A percentile compares a stretch with the other conserved stretches of the same genome.
phyloP scores from a whole-genome alignment of 2,888 invertebrate species.

The Notodonta ziczac region DNA sequence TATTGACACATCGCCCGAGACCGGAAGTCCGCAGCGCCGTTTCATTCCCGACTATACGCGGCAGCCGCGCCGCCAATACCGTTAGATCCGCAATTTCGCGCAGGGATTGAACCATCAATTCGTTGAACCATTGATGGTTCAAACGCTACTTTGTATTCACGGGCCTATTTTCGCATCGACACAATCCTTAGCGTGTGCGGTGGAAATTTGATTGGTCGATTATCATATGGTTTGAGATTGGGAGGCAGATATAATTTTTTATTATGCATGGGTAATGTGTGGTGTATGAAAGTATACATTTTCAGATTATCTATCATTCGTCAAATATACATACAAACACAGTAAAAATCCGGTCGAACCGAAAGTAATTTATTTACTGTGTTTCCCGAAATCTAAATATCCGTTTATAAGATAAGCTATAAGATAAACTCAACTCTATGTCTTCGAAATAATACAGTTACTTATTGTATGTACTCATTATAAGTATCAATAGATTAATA shows the following conservation, averaged over 20 bases:
- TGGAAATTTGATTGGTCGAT: constrained; percentile 22
- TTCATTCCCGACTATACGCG: constrained; percentile 31
- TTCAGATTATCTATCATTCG: no score
- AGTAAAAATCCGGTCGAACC: no score
- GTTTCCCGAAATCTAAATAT: no score
- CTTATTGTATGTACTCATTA: background rate
- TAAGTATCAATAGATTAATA: constrained; percentile 16
- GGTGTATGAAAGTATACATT: no score
- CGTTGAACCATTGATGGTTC: constrained; percentile 11
- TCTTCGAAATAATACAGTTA: no score
- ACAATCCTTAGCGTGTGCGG: constrained; percentile 16
- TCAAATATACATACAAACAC: no score
- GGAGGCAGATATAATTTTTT: background rate
- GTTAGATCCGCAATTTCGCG: constrained; percentile 32
- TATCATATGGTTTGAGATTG: constrained; percentile 8
- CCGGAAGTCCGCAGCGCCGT: constrained; percentile 44
- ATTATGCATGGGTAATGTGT: background rate
- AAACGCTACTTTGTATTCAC: constrained; percentile 23
- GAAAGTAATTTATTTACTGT: no score
- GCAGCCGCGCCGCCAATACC: constrained; percentile 16
- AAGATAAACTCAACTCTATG: no score
- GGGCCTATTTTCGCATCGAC: constrained; percentile 13
- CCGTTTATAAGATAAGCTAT: no score
- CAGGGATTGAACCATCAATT: constrained; percentile 16
- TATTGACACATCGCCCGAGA: constrained; percentile 36